phyloP scores from a whole-genome alignment of 2,113 vertebrate species.

The Macquaria ambigua region DNA sequence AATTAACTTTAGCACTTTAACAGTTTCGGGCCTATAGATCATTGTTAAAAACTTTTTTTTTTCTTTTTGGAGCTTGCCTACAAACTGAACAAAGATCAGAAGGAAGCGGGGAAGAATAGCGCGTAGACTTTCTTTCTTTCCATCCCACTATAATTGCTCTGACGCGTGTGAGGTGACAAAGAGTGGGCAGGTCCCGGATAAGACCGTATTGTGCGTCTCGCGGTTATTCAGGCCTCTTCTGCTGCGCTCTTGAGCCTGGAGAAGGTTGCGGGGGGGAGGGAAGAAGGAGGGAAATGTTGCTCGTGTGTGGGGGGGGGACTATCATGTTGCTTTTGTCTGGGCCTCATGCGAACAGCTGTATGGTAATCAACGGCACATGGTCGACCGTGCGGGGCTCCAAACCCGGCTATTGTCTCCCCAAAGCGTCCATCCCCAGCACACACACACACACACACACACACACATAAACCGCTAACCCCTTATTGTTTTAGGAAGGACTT shows the following conservation, averaged over 20 bases:
- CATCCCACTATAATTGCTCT: conserved; percentile 67
- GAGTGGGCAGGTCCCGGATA: conserved; percentile 50
- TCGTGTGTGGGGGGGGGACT: conserved; percentile 16
- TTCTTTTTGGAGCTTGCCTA: background rate
- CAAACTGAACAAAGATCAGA: conserved; percentile 53
- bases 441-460: background rate
- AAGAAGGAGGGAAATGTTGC: background rate
- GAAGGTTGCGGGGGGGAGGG: background rate
- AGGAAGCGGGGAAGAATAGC: conserved; percentile 52
- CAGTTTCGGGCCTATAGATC: background rate
- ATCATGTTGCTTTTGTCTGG: conserved; percentile 79
- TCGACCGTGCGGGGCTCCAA: conserved; percentile 63
- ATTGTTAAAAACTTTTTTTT: conserved; percentile 28
- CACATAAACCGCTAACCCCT: conserved; percentile 32
- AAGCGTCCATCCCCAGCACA: conserved; percentile 45
- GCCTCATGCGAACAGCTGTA: conserved; percentile 85
- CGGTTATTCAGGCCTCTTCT: conserved; percentile 43
- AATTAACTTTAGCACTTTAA: background rate
- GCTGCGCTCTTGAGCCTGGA: conserved; percentile 24
- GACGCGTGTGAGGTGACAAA: conserved; percentile 77
- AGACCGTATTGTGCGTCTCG: conserved; percentile 48
- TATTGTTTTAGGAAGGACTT: conserved; percentile 56
- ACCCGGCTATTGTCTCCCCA: conserved; percentile 69
- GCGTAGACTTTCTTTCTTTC: conserved; percentile 31
- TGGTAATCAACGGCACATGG: conserved; percentile 85